Evolutionary conservation across 2,797 vertebrate species (phyloP), one percentile per base, ranked within the genome.

Genomic region (Gouania willdenowi): DNA sequence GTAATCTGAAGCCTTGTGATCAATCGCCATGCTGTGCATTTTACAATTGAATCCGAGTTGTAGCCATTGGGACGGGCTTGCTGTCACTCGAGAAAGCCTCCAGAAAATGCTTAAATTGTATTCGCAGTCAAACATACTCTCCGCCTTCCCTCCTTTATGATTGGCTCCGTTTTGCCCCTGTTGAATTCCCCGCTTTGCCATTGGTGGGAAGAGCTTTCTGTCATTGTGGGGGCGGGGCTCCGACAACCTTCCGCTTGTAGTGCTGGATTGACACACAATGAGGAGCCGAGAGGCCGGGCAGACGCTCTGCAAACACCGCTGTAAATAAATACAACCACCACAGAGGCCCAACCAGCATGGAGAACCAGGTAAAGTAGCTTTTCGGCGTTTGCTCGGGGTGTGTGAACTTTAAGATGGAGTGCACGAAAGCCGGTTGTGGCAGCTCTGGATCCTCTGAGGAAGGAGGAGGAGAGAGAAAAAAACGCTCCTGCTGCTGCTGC

Each of bases 211-310:
- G 41, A 44, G 81, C 82, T 83, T 82, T 87, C 84, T 79, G 85
- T 87, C 84, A 81, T 82, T 81, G 65, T 77, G 84, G 82, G 85
- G 84, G 86, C 85, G 84, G 85, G 83, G 71, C 45, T 70, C 68
- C 68, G 79, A 72, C 80, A 80, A 70, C 84, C 87, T 91, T 91
- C 89, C 89, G 88, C 86, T 90, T 87, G 83, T 79, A 79, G 82
- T n/a, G 85, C 81, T 87, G 84, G 87, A 89, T 86, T 89, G 89
- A 89, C 89, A 90, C 89, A 91, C 89, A 91, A 91, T 91, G 89
- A 90, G 84, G 85, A 89, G 85, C 79, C n/a, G n/a, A 57, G 78
- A 83, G 87, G 86, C 81, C 68, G 85, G 79, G 82, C 81, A 86
- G 87, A 87, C 81, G 78, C 85, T 85, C 74, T 70, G 41, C 57